A percentile compares a stretch with the other conserved stretches of the same genome.
Evolutionary conservation across 2,888 invertebrate species (phyloP).

Genomic region (Agrochola litura): DNA sequence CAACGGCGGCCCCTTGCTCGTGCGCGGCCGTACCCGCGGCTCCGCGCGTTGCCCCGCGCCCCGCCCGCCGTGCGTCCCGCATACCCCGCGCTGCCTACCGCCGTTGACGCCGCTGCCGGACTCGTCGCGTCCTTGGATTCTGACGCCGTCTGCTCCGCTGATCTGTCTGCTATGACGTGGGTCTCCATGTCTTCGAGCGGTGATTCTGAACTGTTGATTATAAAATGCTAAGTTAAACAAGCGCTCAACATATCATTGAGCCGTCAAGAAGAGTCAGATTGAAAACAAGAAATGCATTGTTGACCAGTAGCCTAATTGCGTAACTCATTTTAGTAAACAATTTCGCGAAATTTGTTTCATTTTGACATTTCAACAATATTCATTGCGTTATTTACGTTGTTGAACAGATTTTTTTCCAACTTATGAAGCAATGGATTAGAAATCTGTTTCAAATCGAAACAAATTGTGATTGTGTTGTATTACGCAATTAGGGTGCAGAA

Average conservation of each 20-base stretch:
- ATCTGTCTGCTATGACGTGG: constrained; percentile 87
- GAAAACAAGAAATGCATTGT: constrained; percentile 3
- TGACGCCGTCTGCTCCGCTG: constrained; percentile 77
- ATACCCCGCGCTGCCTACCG: constrained; percentile 71
- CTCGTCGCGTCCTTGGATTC: constrained; percentile 66
- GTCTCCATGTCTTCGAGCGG: constrained; percentile 83
- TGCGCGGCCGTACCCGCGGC: constrained; percentile 84
- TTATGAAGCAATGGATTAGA: too few relatives aligned
- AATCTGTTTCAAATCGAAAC: too few relatives aligned
- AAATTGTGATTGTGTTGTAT: too few relatives aligned
- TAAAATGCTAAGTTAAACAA: constrained; percentile 19
- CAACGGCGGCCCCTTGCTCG: constrained; percentile 81
- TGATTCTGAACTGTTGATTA: constrained; percentile 79
- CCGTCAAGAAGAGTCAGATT: not conserved
- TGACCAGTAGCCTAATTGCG: too few relatives aligned
- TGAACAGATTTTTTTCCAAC: too few relatives aligned
- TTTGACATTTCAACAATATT: too few relatives aligned
- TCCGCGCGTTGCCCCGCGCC: constrained; percentile 75
- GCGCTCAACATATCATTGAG: not conserved
- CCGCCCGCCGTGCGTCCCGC: constrained; percentile 62
- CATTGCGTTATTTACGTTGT: too few relatives aligned
- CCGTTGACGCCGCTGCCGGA: constrained; percentile 49
- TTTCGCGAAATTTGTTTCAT: too few relatives aligned
- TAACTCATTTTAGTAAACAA: too few relatives aligned
- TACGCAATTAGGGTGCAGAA: too few relatives aligned